Evolutionary conservation across 2,113 vertebrate genomes (phyloP).

Genomic region (Gambusia holbrooki): DNA sequence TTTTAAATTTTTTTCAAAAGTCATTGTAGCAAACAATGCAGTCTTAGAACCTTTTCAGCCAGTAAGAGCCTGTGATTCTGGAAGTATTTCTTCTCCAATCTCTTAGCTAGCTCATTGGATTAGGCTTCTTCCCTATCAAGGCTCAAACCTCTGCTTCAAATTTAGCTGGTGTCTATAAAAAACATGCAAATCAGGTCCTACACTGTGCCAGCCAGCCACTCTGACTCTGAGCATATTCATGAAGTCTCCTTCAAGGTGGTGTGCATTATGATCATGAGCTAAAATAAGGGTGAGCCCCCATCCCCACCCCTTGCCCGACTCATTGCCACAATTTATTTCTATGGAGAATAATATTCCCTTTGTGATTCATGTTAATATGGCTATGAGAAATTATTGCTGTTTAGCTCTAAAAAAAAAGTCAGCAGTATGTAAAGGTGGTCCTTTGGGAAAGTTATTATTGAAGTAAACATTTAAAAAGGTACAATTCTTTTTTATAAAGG

Average conservation of each 20-base stretch:
- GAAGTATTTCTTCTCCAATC: conserved; percentile 51
- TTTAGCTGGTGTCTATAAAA: conserved; percentile 70
- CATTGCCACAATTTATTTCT: conserved; percentile 46
- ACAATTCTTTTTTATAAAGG: too few species aligned
- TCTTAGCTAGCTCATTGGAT: conserved; percentile 44
- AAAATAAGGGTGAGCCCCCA: conserved; percentile 38
- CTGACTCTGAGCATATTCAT: conserved; percentile 57
- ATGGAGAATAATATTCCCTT: conserved; percentile 35
- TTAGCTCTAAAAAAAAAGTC: conserved; percentile 5
- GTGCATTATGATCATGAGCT: conserved; percentile 65
- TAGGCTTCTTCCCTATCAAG: conserved; percentile 30
- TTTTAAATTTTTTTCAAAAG: too few species aligned
- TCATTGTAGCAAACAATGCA: background rate
- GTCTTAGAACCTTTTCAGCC: conserved; percentile 7
- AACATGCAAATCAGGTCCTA: conserved; percentile 68
- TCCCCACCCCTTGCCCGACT: background rate
- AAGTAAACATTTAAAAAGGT: background rate
- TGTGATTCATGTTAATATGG: conserved; percentile 63
- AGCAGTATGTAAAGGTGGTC: background rate
- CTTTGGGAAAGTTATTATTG: conserved; percentile 30
- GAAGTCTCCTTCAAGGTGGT: conserved; percentile 54
- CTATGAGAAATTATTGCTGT: conserved; percentile 55
- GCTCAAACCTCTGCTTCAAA: conserved; percentile 57
- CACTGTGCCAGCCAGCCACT: conserved; percentile 66
- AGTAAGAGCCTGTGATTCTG: conserved; percentile 38